A percentile compares a stretch with the other conserved stretches of the same genome.
Conservation (phyloP, 2,113 vertebrate species). For the Chrysemys picta region DNA sequence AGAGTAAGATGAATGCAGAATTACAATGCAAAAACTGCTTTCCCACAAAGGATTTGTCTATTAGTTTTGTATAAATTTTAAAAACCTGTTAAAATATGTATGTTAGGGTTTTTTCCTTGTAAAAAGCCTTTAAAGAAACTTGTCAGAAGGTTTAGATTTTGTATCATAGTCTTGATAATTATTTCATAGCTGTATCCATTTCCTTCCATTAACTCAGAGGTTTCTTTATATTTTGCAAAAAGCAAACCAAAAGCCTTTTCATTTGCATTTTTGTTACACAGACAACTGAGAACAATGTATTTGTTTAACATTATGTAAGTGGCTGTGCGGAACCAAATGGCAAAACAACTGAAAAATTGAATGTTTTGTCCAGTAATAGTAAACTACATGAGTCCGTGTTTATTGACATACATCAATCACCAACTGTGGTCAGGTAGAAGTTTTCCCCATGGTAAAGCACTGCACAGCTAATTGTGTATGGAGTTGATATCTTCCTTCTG, state of each 20-base stretch:
- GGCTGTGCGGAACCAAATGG: neutral
- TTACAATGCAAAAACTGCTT: slow-evolving; percentile 67
- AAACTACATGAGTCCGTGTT: neutral
- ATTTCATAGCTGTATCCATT: slow-evolving; percentile 12
- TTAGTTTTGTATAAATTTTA: slow-evolving; percentile 5
- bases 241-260: neutral
- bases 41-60: slow-evolving; percentile 29
- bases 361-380: neutral
- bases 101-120: neutral
- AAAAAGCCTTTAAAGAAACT: slow-evolving; percentile 9
- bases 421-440: neutral
- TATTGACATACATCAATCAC: neutral
- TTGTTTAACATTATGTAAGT: neutral
- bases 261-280: neutral
- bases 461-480: neutral
- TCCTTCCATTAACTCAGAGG: neutral
- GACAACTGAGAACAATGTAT: neutral
- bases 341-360: neutral
- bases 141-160: neutral
- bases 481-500: neutral
- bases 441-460: neutral
- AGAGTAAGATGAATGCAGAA: slow-evolving; percentile 57
- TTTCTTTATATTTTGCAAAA: neutral
- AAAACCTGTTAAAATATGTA: slow-evolving; percentile 1
- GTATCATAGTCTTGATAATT: neutral